Base-by-base conservation (phyloP, 2,797 vertebrate species). In the Dicrostonyx torquatus region DNA sequence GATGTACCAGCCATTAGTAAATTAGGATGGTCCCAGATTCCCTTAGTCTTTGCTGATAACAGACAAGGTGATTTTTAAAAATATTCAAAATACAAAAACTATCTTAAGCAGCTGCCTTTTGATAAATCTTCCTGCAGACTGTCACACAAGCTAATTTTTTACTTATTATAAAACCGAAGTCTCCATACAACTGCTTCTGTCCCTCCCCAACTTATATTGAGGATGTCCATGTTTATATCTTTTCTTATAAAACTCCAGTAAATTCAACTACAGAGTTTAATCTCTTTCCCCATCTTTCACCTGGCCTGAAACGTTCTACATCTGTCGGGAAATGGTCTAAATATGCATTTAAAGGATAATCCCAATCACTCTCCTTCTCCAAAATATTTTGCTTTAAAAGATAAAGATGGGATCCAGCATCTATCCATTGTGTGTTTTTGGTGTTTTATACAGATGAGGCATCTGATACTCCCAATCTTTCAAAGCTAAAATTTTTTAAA, bases 341-440 rank as follows among this genome's bases (percentile, higher is more conserved):
- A 40, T 66, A 14, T 78, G 3, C 22, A 90, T 64, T 83, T 79
- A 77, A 94, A 78, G n/a, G 15, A 70, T 60, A 62, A 50, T 72
- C 43, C 24, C 11, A 70, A 72, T 37, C 17, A 89, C 34, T 83
- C 82, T 43, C 82, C 78, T 84, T 62, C 7, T 40, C 53, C 62
- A 89, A 88, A 88, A 87, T 89, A 43, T 14, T 66, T 89, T 89
- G 50, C 45, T 48, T 87, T 43, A 20, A 40, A 55, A 87, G 53
- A 40, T 70, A 77, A 55, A 94, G 34, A 89, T 34, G 24, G 79
- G 34, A 53, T 12, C 26, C 31, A 18, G 77, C 43, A 62, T 76
- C 22, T 58, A 50, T 20, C 6, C 20, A 53, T 12, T 29, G 3
- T 15, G 1, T 50, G 37, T 60, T 77, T 77, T 91, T 60, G 88